Conservation (phyloP, 2,888 invertebrate genomes). For the Acholoe squamosa region DNA sequence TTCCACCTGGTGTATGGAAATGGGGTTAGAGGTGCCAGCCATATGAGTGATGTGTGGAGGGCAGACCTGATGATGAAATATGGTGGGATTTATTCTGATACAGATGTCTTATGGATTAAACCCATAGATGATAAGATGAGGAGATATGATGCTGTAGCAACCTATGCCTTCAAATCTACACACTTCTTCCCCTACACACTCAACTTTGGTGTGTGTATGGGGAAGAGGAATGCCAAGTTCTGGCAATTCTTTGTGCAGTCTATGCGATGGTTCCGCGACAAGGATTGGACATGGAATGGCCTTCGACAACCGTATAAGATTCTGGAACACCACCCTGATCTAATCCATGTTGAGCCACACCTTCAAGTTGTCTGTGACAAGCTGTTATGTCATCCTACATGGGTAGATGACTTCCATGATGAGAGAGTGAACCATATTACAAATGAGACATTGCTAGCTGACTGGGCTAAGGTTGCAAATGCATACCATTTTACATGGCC, state of each 20-base stretch:
- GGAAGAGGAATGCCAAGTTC: constrained; percentile 73
- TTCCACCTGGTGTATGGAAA: constrained; percentile 71
- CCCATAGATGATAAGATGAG: constrained; percentile 70
- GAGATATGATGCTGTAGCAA: constrained; percentile 77
- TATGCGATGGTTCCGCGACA: constrained; percentile 72
- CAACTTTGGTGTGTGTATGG: constrained; percentile 75
- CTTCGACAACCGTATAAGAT: constrained; percentile 71
- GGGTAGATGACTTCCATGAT: constrained; percentile 75
- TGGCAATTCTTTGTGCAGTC: constrained; percentile 72
- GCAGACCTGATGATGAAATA: constrained; percentile 80
- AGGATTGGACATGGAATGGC: constrained; percentile 73
- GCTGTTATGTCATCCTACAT: constrained; percentile 79
- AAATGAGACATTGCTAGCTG: constrained; percentile 71
- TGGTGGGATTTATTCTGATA: constrained; percentile 81
- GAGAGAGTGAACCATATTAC: constrained; percentile 71
- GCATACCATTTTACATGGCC: constrained; percentile 80
- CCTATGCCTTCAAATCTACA: constrained; percentile 72
- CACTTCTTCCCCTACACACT: constrained; percentile 72
- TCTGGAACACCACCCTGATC: constrained; percentile 77
- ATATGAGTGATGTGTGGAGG: constrained; percentile 79
- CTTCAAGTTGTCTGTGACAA: constrained; percentile 79
- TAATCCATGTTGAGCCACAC: constrained; percentile 75
- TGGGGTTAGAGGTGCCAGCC: constrained; percentile 74
- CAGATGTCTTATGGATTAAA: constrained; percentile 79
- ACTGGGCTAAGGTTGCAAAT: constrained; percentile 78